Percentiles rank a stretch among this genome's conserved stretches.
These are phyloP conservation scores for Erithacus rubecula DNA, from an alignment of 2,797 vertebrate genomes.

Conservation along the genomic window DNA sequence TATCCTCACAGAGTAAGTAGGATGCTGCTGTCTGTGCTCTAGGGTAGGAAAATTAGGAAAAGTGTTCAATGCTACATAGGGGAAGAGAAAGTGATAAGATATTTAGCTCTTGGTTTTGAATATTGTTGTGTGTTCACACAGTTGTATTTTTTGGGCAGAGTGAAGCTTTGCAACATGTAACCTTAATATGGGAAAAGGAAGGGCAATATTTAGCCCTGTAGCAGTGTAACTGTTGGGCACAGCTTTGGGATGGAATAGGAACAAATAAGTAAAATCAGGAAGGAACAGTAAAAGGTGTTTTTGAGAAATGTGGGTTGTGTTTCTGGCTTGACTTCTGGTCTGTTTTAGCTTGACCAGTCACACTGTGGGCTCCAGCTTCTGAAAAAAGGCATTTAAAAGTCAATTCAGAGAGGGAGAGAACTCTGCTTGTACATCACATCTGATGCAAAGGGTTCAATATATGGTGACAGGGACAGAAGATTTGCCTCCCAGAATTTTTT, in stretches of 20 bases:
- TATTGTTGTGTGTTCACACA: neutral
- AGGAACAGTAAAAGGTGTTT: neutral
- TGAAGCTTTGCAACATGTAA: neutral
- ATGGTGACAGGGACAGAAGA: neutral
- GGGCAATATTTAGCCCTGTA: accelerated
- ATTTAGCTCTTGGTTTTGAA: neutral
- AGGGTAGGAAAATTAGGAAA: neutral
- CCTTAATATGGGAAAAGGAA: neutral
- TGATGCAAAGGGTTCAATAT: accelerated
- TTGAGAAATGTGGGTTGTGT: accelerated
- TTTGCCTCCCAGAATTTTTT: neutral
- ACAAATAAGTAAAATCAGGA: neutral
- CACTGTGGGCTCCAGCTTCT: neutral
- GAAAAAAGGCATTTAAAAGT: neutral
- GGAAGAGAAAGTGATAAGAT: neutral
- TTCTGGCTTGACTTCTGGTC: neutral
- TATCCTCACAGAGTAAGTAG: neutral
- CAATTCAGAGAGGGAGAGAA: neutral
- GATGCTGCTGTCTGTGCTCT: neutral
- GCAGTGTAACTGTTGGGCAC: neutral
- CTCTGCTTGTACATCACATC: accelerated
- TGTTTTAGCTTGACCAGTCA: neutral
- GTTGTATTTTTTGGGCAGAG: neutral
- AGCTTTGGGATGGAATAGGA: neutral
- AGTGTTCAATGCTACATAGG: neutral